Evolutionary conservation across 1,140 invertebrate species (phyloP).

Genomic region (Hylyphantes graminicola): DNA sequence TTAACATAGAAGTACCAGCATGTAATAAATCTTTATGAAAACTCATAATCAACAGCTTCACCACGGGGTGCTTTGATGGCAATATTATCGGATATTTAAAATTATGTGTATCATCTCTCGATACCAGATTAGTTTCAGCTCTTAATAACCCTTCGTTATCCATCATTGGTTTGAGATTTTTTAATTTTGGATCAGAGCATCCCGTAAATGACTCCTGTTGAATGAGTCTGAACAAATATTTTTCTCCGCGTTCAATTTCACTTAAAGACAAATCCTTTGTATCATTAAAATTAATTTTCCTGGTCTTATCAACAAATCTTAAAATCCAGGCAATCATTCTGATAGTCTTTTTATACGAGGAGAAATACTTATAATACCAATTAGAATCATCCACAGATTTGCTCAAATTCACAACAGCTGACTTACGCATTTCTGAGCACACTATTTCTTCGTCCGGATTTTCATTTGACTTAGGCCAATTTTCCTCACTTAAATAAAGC

Average conservation of each 20-base stretch:
- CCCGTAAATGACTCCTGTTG: background rate
- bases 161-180: background rate
- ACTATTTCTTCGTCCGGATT: background rate
- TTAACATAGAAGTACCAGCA: conserved; percentile 1
- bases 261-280: background rate
- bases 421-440: background rate
- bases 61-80: background rate
- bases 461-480: background rate
- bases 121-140: background rate
- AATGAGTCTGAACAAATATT: background rate
- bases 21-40: conserved; percentile 1
- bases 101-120: background rate
- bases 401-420: background rate
- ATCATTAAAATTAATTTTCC: background rate
- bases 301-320: background rate
- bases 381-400: background rate
- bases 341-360: background rate
- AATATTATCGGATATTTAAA: background rate
- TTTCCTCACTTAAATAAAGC: background rate
- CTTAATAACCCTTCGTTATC: background rate
- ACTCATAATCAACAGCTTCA: background rate
- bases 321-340: background rate
- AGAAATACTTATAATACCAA: conserved; percentile 3
- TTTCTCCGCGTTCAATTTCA: background rate
- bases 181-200: background rate